phyloP scores from a whole-genome alignment of 2,888 invertebrate genomes.

The Sarcophaga variegata region DNA sequence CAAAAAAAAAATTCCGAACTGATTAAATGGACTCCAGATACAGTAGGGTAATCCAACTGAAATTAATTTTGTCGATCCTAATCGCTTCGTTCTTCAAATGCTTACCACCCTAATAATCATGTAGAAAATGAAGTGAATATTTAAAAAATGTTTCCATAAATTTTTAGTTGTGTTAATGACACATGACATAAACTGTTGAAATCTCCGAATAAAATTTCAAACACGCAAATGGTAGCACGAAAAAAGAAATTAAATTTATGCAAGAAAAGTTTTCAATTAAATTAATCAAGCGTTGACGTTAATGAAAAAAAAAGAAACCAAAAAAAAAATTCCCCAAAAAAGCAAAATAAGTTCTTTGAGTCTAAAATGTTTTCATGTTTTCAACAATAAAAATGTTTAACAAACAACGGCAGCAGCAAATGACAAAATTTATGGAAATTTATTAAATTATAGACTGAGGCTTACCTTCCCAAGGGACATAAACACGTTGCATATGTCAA shows the following conservation, averaged over 20 bases:
- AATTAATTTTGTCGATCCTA: too few species aligned
- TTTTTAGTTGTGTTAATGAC: constrained; percentile 45
- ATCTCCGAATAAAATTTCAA: constrained; percentile 18
- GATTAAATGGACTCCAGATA: too few species aligned
- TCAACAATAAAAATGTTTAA: too few species aligned
- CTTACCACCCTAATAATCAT: not conserved
- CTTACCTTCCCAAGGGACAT: not conserved
- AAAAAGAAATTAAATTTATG: constrained; percentile 48
- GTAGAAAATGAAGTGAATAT: not conserved
- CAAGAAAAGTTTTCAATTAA: constrained; percentile 71
- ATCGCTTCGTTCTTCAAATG: not conserved
- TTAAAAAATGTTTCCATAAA: not conserved
- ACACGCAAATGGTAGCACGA: not conserved
- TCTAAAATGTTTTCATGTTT: not conserved
- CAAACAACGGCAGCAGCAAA: too few species aligned
- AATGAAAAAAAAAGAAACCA: too few species aligned
- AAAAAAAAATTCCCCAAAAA: not conserved
- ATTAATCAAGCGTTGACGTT: constrained; percentile 57
- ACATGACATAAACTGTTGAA: constrained; percentile 45
- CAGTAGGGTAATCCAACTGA: too few species aligned
- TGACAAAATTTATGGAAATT: too few species aligned
- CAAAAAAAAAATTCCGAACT: too few species aligned
- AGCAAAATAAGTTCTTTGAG: not conserved
- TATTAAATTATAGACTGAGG: not conserved
- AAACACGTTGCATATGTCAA: not conserved